Conservation (phyloP, 2,888 invertebrate species). For the Vannuccia rotundouncinata region DNA sequence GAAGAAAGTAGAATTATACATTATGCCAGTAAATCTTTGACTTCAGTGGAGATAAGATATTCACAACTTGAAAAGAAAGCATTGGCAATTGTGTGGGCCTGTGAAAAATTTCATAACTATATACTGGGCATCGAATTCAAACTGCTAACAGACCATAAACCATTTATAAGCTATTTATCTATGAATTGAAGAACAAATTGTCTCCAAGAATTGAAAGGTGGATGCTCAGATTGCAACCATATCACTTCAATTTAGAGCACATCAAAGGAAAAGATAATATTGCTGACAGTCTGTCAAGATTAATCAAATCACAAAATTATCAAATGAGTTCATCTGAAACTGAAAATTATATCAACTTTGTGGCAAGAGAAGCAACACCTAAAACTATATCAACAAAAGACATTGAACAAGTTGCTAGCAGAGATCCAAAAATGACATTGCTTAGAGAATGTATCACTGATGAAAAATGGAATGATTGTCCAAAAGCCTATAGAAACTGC, state of each 20-base stretch:
- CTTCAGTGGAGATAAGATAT: constrained; percentile 34
- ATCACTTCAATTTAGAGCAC: neutral
- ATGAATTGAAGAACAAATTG: neutral
- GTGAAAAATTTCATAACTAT: constrained; percentile 39
- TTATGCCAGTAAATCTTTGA: constrained; percentile 12
- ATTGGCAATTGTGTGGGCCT: constrained; percentile 36
- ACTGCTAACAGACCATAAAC: constrained; percentile 37
- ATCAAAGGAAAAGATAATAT: no score
- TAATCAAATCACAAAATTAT: neutral
- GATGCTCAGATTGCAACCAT: constrained; percentile 14
- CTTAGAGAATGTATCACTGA: no score
- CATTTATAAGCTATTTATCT: constrained; percentile 37
- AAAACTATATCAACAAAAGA: no score
- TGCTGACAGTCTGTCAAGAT: constrained; percentile 10
- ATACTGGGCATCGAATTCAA: constrained; percentile 36
- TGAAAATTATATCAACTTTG: neutral
- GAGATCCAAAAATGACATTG: no score
- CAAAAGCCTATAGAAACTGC: no score
- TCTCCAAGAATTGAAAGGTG: constrained; percentile 1
- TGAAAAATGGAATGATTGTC: no score
- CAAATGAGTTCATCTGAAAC: neutral
- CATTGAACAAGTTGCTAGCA: no score
- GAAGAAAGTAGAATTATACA: constrained; percentile 25
- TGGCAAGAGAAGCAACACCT: no score
- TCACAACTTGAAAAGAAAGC: constrained; percentile 36